These are phyloP conservation scores for Ophiodon elongatus DNA, from an alignment of 2,113 vertebrate genomes.

Conservation along the genomic window DNA sequence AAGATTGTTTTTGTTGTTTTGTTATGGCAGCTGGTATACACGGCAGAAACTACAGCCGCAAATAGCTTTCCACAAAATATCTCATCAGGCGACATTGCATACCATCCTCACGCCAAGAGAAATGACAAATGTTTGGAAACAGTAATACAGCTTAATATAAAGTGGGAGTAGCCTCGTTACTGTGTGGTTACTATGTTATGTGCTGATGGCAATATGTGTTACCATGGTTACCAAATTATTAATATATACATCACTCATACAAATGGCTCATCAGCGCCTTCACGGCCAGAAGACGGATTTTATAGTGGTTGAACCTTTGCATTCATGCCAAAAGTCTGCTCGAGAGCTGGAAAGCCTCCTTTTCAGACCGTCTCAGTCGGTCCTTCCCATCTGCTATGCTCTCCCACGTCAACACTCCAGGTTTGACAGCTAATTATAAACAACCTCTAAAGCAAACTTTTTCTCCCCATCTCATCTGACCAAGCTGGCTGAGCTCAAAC, in stretches of 20 bases:
- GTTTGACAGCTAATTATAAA: constrained; percentile 59
- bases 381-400: neutral
- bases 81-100: no score
- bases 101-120: neutral
- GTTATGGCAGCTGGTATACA: no score
- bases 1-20: neutral
- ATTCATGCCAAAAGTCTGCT: neutral
- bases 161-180: neutral
- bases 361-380: neutral
- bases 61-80: no score
- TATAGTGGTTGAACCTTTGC: neutral
- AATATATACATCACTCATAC: neutral
- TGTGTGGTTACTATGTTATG: neutral
- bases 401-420: constrained; percentile 13
- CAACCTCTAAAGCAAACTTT: constrained; percentile 26
- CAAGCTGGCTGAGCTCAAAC: constrained; percentile 22
- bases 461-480: neutral
- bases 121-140: neutral
- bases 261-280: neutral
- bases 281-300: neutral
- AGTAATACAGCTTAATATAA: neutral
- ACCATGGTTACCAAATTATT: neutral
- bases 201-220: neutral
- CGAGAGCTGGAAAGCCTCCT: neutral
- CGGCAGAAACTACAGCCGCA: no score